Evolutionary conservation across 2,113 vertebrate genomes (phyloP).

Genomic region (Meleagris gallopavo): DNA sequence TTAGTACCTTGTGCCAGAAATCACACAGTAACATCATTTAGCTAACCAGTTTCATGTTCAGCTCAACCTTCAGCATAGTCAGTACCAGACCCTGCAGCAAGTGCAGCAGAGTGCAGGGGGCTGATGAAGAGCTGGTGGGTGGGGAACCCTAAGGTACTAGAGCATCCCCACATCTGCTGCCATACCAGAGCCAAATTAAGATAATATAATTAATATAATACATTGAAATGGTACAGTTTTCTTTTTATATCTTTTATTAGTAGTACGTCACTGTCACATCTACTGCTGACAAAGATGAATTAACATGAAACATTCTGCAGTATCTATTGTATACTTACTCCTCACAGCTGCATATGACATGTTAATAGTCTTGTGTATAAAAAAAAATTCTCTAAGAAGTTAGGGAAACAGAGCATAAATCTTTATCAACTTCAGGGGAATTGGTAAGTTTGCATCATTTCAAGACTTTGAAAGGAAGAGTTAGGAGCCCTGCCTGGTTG

Average conservation of each 20-base stretch:
- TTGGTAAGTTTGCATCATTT: not conserved
- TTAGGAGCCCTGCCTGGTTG: not conserved
- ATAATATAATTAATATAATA: not conserved
- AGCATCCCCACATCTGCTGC: not conserved
- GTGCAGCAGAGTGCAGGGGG: fast-evolving
- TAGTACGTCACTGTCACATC: not conserved
- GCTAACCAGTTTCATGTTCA: not conserved
- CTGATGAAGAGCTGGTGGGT: not conserved
- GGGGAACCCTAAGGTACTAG: not conserved
- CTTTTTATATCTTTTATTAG: not conserved
- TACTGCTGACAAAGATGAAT: not conserved
- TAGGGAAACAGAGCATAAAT: not conserved
- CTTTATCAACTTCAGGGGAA: not conserved
- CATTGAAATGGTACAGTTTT: fast-evolving
- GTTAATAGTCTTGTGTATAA: not conserved
- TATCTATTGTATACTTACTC: not conserved
- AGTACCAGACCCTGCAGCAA: not conserved
- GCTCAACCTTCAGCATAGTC: not conserved
- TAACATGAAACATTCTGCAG: not conserved
- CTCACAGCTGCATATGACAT: not conserved
- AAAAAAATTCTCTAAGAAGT: not conserved
- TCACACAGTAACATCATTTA: not conserved
- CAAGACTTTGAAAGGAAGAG: conserved; percentile 4
- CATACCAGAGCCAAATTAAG: not conserved
- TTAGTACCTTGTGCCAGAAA: not conserved